Base-by-base conservation (phyloP, 2,888 invertebrate species). In the Liopterus haemorrhoidalis region DNA sequence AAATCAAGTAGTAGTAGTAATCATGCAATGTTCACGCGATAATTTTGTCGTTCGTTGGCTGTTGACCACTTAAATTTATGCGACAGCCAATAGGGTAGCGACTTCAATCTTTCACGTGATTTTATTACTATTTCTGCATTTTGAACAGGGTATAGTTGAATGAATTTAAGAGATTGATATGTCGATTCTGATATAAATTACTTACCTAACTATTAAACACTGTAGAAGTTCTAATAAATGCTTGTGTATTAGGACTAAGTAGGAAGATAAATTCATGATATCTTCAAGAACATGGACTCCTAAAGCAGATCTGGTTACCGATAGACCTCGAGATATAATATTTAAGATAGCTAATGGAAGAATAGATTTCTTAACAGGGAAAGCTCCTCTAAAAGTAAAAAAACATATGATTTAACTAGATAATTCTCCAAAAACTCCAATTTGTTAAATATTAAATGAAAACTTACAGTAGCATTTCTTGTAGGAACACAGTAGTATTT, bases 391-490 rank as follows among this genome's bases (percentile, higher is more conserved):
- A 37, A 15, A 49, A 49, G 30, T n/a, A 11, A 27, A 24, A 32
- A 30, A 41, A 22, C 18, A 39, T 5, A 38, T 31, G 4, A 16
- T 12, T 37, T 38, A 6, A 38, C 4, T 16, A 19, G 20, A 14
- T 14, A 28, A 12, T 28, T 12, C n/a, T 30, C 5, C 8, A 6
- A 5, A 9, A 12, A 8, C 28, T 11, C 6, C 2, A 11, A 11
- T 11, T 9, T 15, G 8, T 33, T 11, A 25, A 21, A n/a, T 14
- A 33, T 27, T 44, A 36, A 27, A 28, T 25, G 11, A 16, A 19
- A 11, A 49, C 48, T 41, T 51, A 54, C 54, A 51, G 27, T 5
- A 55, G 21, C 50, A 55, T 49, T 19, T 40, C 41, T 33, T 46
- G 49, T n/a, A 50, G 39, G 42, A 52, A 55, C n/a, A 41, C 37